Conservation (phyloP, 2,797 vertebrate species). For the Pangasius sanitwongsei region DNA sequence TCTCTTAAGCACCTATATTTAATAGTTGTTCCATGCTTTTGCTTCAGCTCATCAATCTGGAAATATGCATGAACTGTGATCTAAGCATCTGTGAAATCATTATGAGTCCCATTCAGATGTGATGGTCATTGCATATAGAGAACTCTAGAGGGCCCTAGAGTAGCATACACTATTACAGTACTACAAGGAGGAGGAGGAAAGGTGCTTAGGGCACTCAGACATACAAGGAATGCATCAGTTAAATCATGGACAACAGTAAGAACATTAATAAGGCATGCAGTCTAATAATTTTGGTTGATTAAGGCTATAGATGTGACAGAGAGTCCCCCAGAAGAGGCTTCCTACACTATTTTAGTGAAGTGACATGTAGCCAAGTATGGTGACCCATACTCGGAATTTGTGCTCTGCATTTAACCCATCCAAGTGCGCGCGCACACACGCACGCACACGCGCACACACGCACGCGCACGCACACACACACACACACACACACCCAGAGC, state of each 20-base stretch:
- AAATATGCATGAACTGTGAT: neutral
- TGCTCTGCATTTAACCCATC: no score
- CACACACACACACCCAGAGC: no score
- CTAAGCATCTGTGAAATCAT: neutral
- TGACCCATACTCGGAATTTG: no score
- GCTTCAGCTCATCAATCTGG: neutral
- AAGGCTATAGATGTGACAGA: neutral
- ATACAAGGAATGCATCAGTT: neutral
- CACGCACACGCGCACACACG: no score
- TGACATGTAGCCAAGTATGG: no score
- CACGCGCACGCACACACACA: no score
- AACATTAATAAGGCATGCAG: neutral
- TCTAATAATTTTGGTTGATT: neutral
- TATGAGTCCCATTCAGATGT: neutral
- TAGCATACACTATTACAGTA: neutral
- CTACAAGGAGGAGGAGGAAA: neutral
- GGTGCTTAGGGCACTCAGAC: neutral
- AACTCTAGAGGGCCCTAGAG: slow-evolving; percentile 17
- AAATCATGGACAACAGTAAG: neutral
- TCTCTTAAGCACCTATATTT: neutral
- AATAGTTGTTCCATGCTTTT: neutral
- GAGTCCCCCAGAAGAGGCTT: neutral
- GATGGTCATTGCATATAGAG: neutral
- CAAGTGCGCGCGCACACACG: no score
- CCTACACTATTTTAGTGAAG: neutral